Percentiles rank a stretch among this genome's conserved stretches.
phyloP scores from a whole-genome alignment of 2,888 invertebrate genomes.

The Lasius fuliginosus region DNA sequence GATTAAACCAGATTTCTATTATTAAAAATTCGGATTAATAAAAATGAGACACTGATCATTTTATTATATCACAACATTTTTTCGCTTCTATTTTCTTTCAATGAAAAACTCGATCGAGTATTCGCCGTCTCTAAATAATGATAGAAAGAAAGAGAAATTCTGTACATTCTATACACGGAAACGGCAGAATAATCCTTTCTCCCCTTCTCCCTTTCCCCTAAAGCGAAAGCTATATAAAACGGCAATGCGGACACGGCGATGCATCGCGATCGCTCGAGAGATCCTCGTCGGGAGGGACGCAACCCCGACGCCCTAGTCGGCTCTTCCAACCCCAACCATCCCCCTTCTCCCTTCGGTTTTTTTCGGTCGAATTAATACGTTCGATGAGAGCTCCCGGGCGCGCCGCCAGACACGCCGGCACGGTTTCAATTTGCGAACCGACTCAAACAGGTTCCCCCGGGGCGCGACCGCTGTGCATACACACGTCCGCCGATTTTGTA shows the following conservation, averaged over 20 bases:
- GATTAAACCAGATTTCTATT: not conserved
- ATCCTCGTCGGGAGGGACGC: slow-evolving; percentile 12
- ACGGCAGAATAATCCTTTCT: slow-evolving; percentile 6
- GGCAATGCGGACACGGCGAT: not conserved
- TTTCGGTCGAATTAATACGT: slow-evolving; percentile 76
- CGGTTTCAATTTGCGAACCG: slow-evolving; percentile 80
- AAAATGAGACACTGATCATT: not conserved
- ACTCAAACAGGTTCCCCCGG: slow-evolving; percentile 80
- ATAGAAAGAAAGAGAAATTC: not conserved
- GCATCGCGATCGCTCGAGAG: slow-evolving; percentile 24
- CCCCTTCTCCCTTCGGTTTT: slow-evolving; percentile 48
- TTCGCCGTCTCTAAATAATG: not conserved
- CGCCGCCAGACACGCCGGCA: slow-evolving; percentile 68
- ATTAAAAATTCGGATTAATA: not conserved
- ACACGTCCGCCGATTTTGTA: slow-evolving; percentile 45
- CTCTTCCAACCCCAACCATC: not conserved
- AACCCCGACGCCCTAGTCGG: not conserved
- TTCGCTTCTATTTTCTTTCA: not conserved
- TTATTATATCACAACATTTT: not conserved
- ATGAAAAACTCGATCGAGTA: not conserved
- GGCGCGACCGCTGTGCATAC: slow-evolving; percentile 68
- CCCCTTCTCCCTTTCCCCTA: not conserved
- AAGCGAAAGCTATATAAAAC: not conserved
- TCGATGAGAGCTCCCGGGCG: slow-evolving; percentile 74
- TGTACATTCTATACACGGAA: not conserved